A percentile compares a stretch with the other conserved stretches of the same genome.
These are phyloP conservation scores for Portunus trituberculatus DNA, from an alignment of 1,140 invertebrate genomes.

Conservation along the genomic window DNA sequence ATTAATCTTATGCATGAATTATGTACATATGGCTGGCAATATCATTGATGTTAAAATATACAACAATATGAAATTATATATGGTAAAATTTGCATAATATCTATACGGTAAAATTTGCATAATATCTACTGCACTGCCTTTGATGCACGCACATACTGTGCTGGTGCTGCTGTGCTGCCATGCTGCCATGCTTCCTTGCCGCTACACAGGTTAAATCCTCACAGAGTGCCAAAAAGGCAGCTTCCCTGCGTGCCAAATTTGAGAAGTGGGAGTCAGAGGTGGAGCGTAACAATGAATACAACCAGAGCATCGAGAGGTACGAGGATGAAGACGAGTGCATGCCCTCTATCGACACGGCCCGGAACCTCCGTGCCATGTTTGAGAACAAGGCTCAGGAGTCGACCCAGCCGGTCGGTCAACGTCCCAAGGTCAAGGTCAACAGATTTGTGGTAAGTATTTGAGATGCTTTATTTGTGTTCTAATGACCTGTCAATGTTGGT, in stretches of 20 bases:
- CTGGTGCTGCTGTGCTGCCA: slow-evolving; percentile 58
- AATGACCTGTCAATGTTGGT: too few relatives aligned
- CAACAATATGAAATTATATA: slow-evolving; percentile 12
- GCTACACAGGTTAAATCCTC: slow-evolving; percentile 73
- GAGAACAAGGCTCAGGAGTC: slow-evolving; percentile 86
- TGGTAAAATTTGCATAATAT: slow-evolving; percentile 58
- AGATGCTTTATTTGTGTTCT: neutral
- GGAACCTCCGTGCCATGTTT: slow-evolving; percentile 90
- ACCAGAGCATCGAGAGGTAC: slow-evolving; percentile 63
- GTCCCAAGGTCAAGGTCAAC: slow-evolving; percentile 87
- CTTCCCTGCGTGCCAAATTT: slow-evolving; percentile 93
- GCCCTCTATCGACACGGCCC: slow-evolving; percentile 87
- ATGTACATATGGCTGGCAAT: neutral
- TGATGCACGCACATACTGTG: neutral
- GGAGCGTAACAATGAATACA: slow-evolving; percentile 80
- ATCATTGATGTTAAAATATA: neutral
- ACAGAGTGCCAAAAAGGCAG: slow-evolving; percentile 90
- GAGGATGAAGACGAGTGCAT: slow-evolving; percentile 79
- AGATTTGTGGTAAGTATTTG: slow-evolving; percentile 90
- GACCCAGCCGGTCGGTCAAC: slow-evolving; percentile 82
- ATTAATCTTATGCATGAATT: slow-evolving; percentile 40
- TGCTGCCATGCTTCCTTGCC: slow-evolving; percentile 26
- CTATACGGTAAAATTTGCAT: slow-evolving; percentile 57
- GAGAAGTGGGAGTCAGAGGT: slow-evolving; percentile 91
- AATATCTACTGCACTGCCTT: slow-evolving; percentile 47